Conservation (phyloP, 2,797 vertebrate species). For the Acanthiza pusilla region DNA sequence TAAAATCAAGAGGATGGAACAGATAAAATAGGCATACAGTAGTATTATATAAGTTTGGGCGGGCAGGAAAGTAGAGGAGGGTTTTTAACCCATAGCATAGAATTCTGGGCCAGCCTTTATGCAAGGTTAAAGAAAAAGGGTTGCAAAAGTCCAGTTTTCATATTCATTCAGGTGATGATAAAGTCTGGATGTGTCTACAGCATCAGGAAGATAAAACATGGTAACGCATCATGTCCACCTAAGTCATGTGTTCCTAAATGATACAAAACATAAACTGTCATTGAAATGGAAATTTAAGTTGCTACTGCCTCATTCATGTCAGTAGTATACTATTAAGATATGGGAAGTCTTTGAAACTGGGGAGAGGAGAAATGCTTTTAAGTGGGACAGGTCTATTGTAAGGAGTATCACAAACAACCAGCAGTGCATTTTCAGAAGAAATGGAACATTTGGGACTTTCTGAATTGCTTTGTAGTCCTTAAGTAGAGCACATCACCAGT, state of each 20-base stretch:
- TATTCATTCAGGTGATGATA: not conserved
- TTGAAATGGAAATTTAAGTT: not conserved
- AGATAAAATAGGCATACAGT: not conserved
- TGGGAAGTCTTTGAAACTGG: not conserved
- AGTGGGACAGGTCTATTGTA: not conserved
- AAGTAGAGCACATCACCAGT: not conserved
- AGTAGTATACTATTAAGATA: not conserved
- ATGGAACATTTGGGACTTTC: not conserved
- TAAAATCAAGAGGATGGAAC: not conserved
- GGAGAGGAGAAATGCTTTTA: not conserved
- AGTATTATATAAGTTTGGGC: not conserved
- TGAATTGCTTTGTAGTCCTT: not conserved
- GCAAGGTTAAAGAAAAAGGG: not conserved
- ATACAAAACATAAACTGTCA: not conserved
- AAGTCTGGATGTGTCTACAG: not conserved
- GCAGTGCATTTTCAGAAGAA: not conserved
- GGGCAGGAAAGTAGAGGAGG: not conserved
- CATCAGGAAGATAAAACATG: not conserved
- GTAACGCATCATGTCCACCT: not conserved
- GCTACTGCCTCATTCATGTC: not conserved
- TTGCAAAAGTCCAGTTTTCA: not conserved
- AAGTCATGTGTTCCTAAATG: not conserved
- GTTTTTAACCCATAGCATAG: not conserved
- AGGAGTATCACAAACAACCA: not conserved
- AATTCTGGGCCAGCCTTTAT: not conserved